phyloP scores from a whole-genome alignment of 2,797 vertebrate species.

The Luscinia megarhynchos region DNA sequence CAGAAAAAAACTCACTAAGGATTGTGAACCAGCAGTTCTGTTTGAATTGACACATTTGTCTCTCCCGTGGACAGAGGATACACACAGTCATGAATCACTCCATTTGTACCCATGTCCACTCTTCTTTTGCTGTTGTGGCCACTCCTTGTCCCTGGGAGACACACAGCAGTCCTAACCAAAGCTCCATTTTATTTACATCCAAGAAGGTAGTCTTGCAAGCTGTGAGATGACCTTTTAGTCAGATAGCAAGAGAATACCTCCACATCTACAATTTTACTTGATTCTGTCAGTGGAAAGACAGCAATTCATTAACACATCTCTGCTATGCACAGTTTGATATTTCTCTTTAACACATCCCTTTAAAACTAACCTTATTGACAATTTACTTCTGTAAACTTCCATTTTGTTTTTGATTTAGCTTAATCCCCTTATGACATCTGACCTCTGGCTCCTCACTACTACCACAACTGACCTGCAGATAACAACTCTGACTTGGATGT shows the following conservation, averaged over 20 bases:
- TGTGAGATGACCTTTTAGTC: not conserved
- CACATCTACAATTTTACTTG: not conserved
- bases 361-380: slow-evolving; percentile 12
- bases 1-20: not conserved
- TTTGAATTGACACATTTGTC: not conserved
- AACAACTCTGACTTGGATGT: not conserved
- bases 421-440: not conserved
- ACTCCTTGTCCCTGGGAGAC: not conserved
- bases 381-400: slow-evolving; percentile 1
- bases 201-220: not conserved
- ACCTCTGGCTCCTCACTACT: not conserved
- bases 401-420: slow-evolving; percentile 9
- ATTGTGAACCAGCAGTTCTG: not conserved
- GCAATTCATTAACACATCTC: not conserved
- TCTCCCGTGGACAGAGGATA: not conserved
- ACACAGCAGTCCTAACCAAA: not conserved
- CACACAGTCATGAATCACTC: not conserved
- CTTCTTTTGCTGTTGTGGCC: not conserved
- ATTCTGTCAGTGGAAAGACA: not conserved
- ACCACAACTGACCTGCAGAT: not conserved
- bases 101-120: not conserved
- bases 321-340: slow-evolving; percentile 4
- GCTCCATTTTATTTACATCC: not conserved
- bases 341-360: slow-evolving; percentile 28
- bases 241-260: not conserved